Conservation (phyloP, 2,113 vertebrate species). For the Hippolais icterina region DNA sequence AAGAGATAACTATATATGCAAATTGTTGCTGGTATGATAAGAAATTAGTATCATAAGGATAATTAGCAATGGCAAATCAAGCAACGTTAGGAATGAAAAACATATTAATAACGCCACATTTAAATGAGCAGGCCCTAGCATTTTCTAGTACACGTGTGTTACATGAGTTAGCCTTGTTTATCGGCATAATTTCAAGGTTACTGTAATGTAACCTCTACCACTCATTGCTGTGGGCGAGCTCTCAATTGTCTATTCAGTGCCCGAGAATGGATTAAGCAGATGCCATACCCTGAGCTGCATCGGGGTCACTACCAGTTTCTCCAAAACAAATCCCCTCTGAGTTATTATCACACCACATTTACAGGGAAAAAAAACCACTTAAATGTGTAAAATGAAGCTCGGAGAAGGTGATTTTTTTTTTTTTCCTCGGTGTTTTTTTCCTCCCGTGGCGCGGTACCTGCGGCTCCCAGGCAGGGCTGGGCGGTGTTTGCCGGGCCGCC, state of each 20-base stretch:
- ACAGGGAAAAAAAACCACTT: background rate
- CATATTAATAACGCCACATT: background rate
- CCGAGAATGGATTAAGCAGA: background rate
- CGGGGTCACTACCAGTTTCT: background rate
- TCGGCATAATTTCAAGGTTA: background rate
- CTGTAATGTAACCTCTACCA: background rate
- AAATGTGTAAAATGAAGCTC: accelerated
- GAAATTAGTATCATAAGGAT: slow-evolving; percentile 20
- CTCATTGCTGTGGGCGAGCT: background rate
- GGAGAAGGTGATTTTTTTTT: background rate
- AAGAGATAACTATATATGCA: background rate
- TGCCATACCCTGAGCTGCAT: background rate
- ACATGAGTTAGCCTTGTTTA: background rate
- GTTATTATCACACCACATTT: too few species aligned
- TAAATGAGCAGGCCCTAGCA: background rate
- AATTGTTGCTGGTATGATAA: slow-evolving; percentile 21
- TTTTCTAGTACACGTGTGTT: background rate
- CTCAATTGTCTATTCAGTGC: background rate
- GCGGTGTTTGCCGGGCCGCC: background rate
- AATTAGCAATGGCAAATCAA: slow-evolving; percentile 20
- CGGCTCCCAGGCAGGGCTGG: background rate
- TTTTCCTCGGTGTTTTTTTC: too few species aligned
- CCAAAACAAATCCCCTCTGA: background rate
- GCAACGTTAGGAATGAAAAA: background rate
- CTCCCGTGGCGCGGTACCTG: accelerated